Percentiles rank a stretch among this genome's conserved stretches.
Evolutionary conservation across 2,888 invertebrate species (phyloP).

Genomic region (Limnephilus rhombicus): DNA sequence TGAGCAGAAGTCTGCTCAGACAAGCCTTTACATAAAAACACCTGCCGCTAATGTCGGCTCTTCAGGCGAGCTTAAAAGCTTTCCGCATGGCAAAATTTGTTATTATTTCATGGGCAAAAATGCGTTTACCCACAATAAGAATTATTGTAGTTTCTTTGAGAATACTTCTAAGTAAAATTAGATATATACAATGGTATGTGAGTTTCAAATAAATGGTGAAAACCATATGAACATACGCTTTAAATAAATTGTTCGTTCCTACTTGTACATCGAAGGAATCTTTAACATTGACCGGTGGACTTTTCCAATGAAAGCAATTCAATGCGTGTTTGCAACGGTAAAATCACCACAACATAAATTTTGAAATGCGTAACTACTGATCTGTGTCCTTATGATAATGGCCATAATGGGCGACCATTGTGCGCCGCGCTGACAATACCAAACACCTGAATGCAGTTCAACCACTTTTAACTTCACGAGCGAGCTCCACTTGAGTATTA

Average conservation of each 20-base stretch:
- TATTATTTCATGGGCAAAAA: background rate
- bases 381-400: conserved; percentile 39
- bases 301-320: background rate
- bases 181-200: background rate
- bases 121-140: background rate
- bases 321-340: background rate
- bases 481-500: background rate
- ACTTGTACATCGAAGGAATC: background rate
- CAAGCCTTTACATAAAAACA: background rate
- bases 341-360: conserved; percentile 16
- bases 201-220: background rate
- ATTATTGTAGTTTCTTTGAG: background rate
- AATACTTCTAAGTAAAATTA: background rate
- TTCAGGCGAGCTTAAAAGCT: background rate
- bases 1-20: background rate
- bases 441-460: conserved; percentile 39
- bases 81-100: too few relatives aligned
- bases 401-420: conserved; percentile 15
- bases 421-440: conserved; percentile 1
- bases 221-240: background rate
- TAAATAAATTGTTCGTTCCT: background rate
- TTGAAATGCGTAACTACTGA: conserved; percentile 23
- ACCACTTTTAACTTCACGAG: conserved; percentile 32
- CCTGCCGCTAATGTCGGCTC: background rate
- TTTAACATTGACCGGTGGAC: background rate